Conservation (phyloP, 2,888 invertebrate species). For the Oxytorus armatus region DNA sequence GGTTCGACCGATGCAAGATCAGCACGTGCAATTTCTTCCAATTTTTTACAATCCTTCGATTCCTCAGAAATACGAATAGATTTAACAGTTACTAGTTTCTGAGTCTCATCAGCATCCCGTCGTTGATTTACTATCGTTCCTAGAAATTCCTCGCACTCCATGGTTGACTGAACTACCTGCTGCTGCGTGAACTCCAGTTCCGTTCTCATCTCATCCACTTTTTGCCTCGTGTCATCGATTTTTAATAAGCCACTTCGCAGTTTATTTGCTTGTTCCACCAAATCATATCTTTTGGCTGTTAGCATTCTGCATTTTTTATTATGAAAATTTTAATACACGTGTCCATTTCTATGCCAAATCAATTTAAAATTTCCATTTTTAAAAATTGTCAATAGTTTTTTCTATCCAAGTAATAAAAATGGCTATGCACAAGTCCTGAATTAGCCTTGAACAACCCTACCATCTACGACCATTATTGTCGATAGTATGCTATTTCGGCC, state of each 20-base stretch:
- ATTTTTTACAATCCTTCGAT: slow-evolving; percentile 91
- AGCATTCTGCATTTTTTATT: slow-evolving; percentile 50
- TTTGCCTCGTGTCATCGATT: slow-evolving; percentile 93
- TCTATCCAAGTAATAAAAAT: too few species aligned
- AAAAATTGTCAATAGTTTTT: too few species aligned
- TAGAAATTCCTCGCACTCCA: slow-evolving; percentile 94
- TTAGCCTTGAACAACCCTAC: too few species aligned
- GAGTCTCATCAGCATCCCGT: slow-evolving; percentile 92
- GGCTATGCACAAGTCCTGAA: too few species aligned
- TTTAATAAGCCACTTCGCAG: slow-evolving; percentile 93
- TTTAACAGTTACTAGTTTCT: slow-evolving; percentile 90
- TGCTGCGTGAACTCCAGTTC: slow-evolving; percentile 92
- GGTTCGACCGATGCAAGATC: slow-evolving; percentile 95
- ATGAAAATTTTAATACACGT: too few species aligned
- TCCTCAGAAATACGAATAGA: slow-evolving; percentile 92
- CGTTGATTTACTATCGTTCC: slow-evolving; percentile 92
- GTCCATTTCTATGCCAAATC: too few species aligned
- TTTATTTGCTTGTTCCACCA: slow-evolving; percentile 91
- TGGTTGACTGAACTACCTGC: slow-evolving; percentile 91
- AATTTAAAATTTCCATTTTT: too few species aligned
- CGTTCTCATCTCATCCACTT: slow-evolving; percentile 93
- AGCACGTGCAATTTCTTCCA: slow-evolving; percentile 92
- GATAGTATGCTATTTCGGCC: too few species aligned
- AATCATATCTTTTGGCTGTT: slow-evolving; percentile 89
- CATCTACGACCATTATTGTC: too few species aligned